Percentiles rank a stretch among this genome's conserved stretches.
Conservation (phyloP, 2,113 vertebrate species). For the Polypterus senegalus region DNA sequence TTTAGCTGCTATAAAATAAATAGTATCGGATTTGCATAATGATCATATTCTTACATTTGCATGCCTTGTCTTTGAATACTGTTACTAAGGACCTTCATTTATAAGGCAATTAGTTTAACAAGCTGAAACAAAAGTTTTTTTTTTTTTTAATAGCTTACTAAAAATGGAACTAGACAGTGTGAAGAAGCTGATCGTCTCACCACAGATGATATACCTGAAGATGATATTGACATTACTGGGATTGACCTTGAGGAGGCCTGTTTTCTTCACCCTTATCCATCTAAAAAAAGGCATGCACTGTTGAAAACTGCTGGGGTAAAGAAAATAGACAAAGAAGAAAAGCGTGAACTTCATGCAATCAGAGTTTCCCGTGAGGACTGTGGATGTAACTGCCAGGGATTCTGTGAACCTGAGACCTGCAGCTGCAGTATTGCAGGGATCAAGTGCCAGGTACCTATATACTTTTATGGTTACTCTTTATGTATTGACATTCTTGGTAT, state of each 20-base stretch:
- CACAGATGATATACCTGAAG: constrained; percentile 70
- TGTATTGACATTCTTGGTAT: no score
- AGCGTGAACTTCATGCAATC: constrained; percentile 74
- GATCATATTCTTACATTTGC: no score
- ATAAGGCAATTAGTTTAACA: no score
- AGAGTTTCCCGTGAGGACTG: constrained; percentile 83
- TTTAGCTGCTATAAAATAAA: no score
- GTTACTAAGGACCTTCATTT: no score
- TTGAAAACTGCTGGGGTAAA: constrained; percentile 78
- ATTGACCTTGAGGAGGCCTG: constrained; percentile 63
- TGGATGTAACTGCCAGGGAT: constrained; percentile 76
- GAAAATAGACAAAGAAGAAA: constrained; percentile 87
- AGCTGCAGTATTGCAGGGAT: constrained; percentile 85
- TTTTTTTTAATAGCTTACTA: constrained; percentile 54
- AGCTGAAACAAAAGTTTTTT: no score
- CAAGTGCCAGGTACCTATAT: constrained; percentile 77
- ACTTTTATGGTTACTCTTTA: no score
- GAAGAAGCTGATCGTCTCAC: constrained; percentile 73
- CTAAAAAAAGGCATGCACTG: constrained; percentile 67
- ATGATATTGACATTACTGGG: constrained; percentile 55
- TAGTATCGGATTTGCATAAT: no score
- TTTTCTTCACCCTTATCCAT: constrained; percentile 75
- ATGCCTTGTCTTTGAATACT: no score
- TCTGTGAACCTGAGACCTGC: constrained; percentile 89
- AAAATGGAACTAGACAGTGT: constrained; percentile 59